A percentile compares a stretch with the other conserved stretches of the same genome.
These are phyloP conservation scores for Drosophila mauritiana DNA, from an alignment of 1,140 invertebrate species.

Conservation along the genomic window DNA sequence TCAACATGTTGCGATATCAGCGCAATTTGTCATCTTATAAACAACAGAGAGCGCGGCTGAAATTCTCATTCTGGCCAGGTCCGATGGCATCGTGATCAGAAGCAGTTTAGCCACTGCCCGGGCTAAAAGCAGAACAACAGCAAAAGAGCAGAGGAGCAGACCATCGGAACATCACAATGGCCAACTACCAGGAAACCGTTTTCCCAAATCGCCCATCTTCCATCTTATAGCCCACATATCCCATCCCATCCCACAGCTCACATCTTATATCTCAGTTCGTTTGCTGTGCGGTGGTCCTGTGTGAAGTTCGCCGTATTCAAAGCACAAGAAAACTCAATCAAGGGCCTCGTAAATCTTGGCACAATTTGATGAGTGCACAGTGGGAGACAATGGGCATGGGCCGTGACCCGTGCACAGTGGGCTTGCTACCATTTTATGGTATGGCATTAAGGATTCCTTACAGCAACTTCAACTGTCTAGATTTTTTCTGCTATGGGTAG, in stretches of 20 bases:
- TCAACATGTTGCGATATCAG: slow-evolving; percentile 82
- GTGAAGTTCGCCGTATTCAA: slow-evolving; percentile 80
- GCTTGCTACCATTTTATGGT: not conserved
- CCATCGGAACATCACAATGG: slow-evolving; percentile 44
- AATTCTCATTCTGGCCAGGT: slow-evolving; percentile 12
- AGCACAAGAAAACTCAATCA: slow-evolving; percentile 81
- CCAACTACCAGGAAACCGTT: slow-evolving; percentile 63
- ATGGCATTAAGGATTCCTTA: no score
- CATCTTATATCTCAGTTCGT: no score
- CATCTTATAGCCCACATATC: slow-evolving; percentile 11
- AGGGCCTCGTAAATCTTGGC: slow-evolving; percentile 79
- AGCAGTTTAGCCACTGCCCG: slow-evolving; percentile 17
- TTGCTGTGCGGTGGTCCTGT: slow-evolving; percentile 69
- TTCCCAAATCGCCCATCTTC: slow-evolving; percentile 49
- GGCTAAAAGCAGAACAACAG: slow-evolving; percentile 4
- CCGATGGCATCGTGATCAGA: slow-evolving; percentile 13
- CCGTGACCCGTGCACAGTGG: slow-evolving; percentile 29
- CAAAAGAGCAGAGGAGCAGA: no score
- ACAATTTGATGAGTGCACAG: slow-evolving; percentile 80
- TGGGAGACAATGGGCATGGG: slow-evolving; percentile 60
- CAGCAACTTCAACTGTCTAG: not conserved
- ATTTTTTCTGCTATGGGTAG: not conserved
- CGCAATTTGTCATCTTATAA: slow-evolving; percentile 81
- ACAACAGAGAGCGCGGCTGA: slow-evolving; percentile 57
- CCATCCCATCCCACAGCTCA: slow-evolving; percentile 15